These are phyloP conservation scores for Scaptomyza montana DNA, from an alignment of 1,140 invertebrate species.

Conservation along the genomic window DNA sequence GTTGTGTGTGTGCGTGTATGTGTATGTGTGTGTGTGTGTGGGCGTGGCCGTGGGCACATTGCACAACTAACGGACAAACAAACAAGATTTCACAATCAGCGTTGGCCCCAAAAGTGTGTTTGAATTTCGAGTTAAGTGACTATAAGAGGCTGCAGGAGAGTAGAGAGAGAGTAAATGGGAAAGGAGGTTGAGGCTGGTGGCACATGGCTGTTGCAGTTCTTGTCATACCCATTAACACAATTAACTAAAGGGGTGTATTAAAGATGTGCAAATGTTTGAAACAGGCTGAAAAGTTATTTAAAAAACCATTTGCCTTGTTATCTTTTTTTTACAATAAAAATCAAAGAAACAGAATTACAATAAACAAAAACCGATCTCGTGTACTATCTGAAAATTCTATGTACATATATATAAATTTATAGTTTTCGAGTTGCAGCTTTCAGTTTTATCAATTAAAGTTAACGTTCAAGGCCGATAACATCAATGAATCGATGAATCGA, in stretches of 20 bases:
- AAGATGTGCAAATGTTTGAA: not conserved
- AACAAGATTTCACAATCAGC: constrained; percentile 80
- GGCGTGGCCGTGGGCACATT: constrained; percentile 21
- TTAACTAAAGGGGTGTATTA: not conserved
- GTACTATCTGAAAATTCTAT: no score
- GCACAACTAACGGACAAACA: constrained; percentile 45
- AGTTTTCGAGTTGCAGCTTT: no score
- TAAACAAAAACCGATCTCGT: no score
- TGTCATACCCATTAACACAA: not conserved
- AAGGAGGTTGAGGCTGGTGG: not conserved
- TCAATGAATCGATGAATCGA: no score
- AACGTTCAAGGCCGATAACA: no score
- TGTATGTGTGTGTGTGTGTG: constrained; percentile 15
- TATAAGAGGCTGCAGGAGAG: constrained; percentile 5
- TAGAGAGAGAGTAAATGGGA: not conserved
- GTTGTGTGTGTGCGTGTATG: constrained; percentile 7
- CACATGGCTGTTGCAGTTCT: constrained; percentile 5
- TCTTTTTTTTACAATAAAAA: no score
- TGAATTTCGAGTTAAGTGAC: constrained; percentile 68
- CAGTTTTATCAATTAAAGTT: no score
- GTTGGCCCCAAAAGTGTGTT: constrained; percentile 70
- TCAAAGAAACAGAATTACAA: no score
- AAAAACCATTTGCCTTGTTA: no score
- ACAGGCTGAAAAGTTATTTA: no score
- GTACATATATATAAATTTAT: no score